These are phyloP conservation scores for Neoscelio sp. DNA, from an alignment of 2,888 invertebrate genomes.

Conservation along the genomic window DNA sequence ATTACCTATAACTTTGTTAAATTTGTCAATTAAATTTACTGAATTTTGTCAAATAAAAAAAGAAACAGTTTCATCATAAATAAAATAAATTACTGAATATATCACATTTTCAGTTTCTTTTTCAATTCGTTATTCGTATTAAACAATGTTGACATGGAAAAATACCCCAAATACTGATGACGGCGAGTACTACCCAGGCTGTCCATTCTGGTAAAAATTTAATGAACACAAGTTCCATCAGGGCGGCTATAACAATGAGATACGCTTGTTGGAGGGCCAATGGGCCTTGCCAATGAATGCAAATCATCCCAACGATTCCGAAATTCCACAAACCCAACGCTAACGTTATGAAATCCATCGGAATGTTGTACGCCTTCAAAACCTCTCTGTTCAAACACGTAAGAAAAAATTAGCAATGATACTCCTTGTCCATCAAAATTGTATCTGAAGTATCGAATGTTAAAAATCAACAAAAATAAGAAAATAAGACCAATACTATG, in stretches of 20 bases:
- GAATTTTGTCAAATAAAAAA: too few relatives aligned
- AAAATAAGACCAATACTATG: too few relatives aligned
- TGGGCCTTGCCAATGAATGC: conserved; percentile 99
- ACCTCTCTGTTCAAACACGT: conserved; percentile 96
- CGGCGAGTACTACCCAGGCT: conserved; percentile 98
- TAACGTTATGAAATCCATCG: conserved; percentile 97
- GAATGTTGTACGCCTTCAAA: conserved; percentile 96
- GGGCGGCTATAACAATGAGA: conserved; percentile 97
- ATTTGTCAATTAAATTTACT: too few relatives aligned
- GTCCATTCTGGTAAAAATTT: conserved; percentile 99
- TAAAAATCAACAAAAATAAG: too few relatives aligned
- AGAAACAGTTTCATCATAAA: too few relatives aligned
- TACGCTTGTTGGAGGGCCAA: conserved; percentile 97
- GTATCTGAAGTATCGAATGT: too few relatives aligned
- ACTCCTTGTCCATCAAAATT: too few relatives aligned
- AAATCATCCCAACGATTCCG: conserved; percentile 98
- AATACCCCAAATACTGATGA: conserved; percentile 99
- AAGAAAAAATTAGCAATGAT: too few relatives aligned
- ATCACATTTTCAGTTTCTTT: too few relatives aligned
- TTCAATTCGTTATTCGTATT: too few relatives aligned
- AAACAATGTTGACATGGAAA: conserved; percentile 64
- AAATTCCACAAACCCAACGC: conserved; percentile 98
- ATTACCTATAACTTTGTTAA: too few relatives aligned
- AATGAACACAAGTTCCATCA: conserved; percentile 99
- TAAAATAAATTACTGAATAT: too few relatives aligned